Evolutionary conservation across 2,113 vertebrate species (phyloP), one percentile per base, ranked within the genome.

Genomic region (Zeus faber): DNA sequence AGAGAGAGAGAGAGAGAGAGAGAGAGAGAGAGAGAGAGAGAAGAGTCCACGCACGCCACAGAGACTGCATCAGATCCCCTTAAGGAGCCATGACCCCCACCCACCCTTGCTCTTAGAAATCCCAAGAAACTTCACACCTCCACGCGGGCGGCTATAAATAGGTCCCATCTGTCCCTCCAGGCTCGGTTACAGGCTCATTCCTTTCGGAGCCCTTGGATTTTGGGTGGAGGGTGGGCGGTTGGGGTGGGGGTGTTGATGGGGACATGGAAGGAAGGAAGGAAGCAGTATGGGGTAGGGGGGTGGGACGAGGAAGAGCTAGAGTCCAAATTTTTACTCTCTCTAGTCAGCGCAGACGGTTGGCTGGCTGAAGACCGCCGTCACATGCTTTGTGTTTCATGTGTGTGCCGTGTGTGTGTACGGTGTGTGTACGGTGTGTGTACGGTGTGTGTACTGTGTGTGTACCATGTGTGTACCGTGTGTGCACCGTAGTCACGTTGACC

Each of bases 111-210:
- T 82, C 71, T 67, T 69, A 70, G 81, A 83, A 82, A 86, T 84
- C 85, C 86, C 84, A 89, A 91, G 87, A 89, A 89, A 89, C 88
- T 87, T 89, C 77, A 83, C 88, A 89, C 87, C 84, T 83, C 85
- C 67, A 76, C 78, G 60, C 50, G 29, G 70, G 58, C 70, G 49
- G 33, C 79, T 89, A 91, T 85, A 84, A 89, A 89, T 91, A 91
- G 85, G 48, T 26, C 43, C 85, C 89, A 91, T 89, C 89, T 91
- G 89, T 91, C 84, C 76, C 74, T 55, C 58, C 41, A 59, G 84
- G 80, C 86, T 89, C 77, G 71, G 83, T 89, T 89, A 89, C 85
- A 88, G 75, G 59, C 70, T 61, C 86, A 85, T 89, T 87, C 86
- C 82, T 84, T 87, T 81, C 76, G 71, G 74, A 68, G 74, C 59